Percentiles rank a stretch among this genome's conserved stretches.
phyloP scores from a whole-genome alignment of 1,140 invertebrate genomes.

The Neotoxoptera formosana region DNA sequence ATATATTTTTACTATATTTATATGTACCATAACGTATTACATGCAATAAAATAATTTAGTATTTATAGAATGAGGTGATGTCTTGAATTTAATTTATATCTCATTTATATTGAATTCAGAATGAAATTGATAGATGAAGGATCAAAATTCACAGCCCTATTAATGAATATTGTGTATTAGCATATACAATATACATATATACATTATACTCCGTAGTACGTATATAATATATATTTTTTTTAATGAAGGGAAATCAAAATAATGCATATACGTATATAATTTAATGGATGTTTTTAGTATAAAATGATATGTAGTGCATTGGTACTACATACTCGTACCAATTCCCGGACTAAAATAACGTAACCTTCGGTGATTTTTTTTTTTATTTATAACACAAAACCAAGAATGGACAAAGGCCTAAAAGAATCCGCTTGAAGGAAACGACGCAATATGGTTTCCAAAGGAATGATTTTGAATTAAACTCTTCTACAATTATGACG shows the following conservation, averaged over 20 bases:
- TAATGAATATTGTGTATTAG: background rate
- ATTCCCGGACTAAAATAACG: slow-evolving; percentile 1
- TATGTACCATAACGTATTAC: background rate
- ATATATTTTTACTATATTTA: background rate
- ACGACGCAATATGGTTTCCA: slow-evolving; percentile 47
- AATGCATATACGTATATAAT: background rate
- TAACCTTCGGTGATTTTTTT: background rate
- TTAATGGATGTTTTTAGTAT: background rate
- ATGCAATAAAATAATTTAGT: background rate
- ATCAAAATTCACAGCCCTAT: background rate
- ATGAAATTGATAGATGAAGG: background rate
- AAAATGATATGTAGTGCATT: background rate
- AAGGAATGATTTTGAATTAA: slow-evolving; percentile 57
- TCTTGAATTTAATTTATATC: background rate
- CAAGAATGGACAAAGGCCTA: slow-evolving; percentile 16
- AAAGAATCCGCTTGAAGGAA: slow-evolving; percentile 15
- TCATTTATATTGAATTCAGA: background rate
- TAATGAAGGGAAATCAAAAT: background rate
- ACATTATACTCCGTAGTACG: background rate
- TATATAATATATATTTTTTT: background rate
- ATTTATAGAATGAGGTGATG: background rate
- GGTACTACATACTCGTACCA: background rate
- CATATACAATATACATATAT: background rate
- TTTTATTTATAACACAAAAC: slow-evolving; percentile 43
- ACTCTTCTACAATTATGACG: slow-evolving; percentile 48